Evolutionary conservation across 2,888 invertebrate genomes (phyloP).

Genomic region (Ptychoptera contaminata): DNA sequence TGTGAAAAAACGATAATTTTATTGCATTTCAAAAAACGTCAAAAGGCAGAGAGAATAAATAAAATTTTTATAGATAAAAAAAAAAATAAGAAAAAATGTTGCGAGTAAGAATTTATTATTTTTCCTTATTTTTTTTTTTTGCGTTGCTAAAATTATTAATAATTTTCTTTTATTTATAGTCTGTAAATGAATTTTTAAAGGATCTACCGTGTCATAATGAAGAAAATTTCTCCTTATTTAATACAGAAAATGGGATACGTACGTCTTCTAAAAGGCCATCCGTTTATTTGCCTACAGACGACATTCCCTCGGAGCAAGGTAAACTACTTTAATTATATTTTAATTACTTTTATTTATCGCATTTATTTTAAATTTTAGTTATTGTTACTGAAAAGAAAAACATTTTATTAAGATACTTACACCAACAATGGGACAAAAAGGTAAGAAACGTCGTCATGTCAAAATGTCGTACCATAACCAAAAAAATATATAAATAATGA

Average conservation of each 20-base stretch:
- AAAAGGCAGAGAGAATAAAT: no score
- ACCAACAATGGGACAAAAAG: conserved; percentile 93
- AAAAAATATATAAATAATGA: neutral
- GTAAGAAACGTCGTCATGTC: no score
- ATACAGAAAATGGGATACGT: conserved; percentile 69
- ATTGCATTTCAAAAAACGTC: no score
- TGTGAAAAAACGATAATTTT: no score
- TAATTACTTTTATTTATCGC: conserved; percentile 3
- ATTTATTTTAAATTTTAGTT: conserved; percentile 41
- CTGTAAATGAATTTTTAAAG: conserved; percentile 78
- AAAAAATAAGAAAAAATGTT: no score
- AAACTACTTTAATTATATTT: conserved; percentile 11
- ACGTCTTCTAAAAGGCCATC: conserved; percentile 74
- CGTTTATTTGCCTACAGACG: conserved; percentile 84
- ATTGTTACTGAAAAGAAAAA: conserved; percentile 94
- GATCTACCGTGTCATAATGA: conserved; percentile 83
- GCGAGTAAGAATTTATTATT: no score
- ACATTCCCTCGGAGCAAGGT: conserved; percentile 87
- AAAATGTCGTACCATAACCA: neutral
- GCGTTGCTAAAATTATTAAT: no score
- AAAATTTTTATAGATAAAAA: no score
- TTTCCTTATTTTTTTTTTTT: no score
- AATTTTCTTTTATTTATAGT: conserved; percentile 36
- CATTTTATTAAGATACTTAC: conserved; percentile 80
- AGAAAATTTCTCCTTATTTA: conserved; percentile 80